phyloP scores from a whole-genome alignment of 2,797 vertebrate species.

The Gobionotothen gibberifrons region DNA sequence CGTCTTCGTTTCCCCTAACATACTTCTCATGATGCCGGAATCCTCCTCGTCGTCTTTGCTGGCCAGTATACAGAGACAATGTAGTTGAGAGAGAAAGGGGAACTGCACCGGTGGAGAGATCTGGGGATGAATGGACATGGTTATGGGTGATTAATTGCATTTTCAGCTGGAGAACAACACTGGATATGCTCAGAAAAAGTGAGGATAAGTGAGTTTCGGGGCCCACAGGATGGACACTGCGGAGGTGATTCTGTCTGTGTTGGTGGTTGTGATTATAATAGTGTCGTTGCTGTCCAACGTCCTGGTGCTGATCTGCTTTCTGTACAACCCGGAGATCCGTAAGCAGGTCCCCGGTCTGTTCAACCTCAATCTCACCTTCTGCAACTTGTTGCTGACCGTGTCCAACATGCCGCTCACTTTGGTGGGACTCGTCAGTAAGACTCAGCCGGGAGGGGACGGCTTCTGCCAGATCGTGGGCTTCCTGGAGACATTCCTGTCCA shows the following conservation, averaged over 20 bases:
- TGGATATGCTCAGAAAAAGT: slow-evolving; percentile 73
- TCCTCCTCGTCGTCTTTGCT: slow-evolving; percentile 61
- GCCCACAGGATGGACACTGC: slow-evolving; percentile 91
- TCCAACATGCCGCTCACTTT: slow-evolving; percentile 97
- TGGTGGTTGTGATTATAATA: slow-evolving; percentile 89
- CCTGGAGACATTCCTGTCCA: slow-evolving; percentile 95
- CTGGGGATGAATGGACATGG: slow-evolving; percentile 73
- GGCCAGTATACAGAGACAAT: slow-evolving; percentile 68
- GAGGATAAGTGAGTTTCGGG: slow-evolving; percentile 69
- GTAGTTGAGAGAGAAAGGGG: slow-evolving; percentile 78
- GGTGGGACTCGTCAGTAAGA: slow-evolving; percentile 89
- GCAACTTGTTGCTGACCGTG: slow-evolving; percentile 95
- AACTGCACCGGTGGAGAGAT: slow-evolving; percentile 66
- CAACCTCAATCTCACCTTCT: slow-evolving; percentile 97
- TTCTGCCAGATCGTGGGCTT: slow-evolving; percentile 92
- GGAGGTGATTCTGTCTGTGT: slow-evolving; percentile 89
- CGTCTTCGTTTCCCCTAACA: slow-evolving; percentile 26
- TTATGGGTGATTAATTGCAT: slow-evolving; percentile 62
- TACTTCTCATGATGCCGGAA: slow-evolving; percentile 63
- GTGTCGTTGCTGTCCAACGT: slow-evolving; percentile 97
- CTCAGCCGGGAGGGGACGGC: slow-evolving; percentile 89
- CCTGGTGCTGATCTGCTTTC: slow-evolving; percentile 97
- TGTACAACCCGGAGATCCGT: slow-evolving; percentile 94
- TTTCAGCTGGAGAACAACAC: slow-evolving; percentile 39
- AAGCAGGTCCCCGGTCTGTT: slow-evolving; percentile 95